Evolutionary conservation across 2,888 invertebrate species (phyloP).

Genomic region (Aspidapion aeneum): DNA sequence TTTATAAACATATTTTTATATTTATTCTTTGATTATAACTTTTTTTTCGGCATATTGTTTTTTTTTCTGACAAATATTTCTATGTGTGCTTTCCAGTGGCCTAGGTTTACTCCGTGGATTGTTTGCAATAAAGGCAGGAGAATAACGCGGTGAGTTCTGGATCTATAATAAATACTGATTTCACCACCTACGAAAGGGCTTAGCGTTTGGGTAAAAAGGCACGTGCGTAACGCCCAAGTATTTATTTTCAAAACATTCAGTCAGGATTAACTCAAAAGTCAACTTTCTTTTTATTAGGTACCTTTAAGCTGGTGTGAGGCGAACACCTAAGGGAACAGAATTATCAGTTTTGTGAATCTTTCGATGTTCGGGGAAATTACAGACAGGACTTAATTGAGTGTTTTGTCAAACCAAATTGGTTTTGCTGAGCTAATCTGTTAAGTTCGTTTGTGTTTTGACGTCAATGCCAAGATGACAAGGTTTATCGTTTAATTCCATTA

Average conservation of each 20-base stretch:
- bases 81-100: too few relatives aligned
- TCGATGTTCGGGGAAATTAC: conserved; percentile 25
- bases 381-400: conserved; percentile 25
- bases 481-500: neutral
- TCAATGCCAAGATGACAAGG: neutral
- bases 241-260: conserved; percentile 26
- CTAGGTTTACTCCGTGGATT: too few relatives aligned
- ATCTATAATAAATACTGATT: neutral
- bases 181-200: conserved; percentile 1
- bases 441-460: conserved; percentile 22
- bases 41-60: too few relatives aligned
- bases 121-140: too few relatives aligned
- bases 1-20: too few relatives aligned
- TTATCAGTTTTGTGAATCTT: too few relatives aligned
- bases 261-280: conserved; percentile 16
- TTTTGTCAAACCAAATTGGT: conserved; percentile 26
- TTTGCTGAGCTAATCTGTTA: conserved; percentile 19
- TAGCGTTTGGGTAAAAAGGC: conserved; percentile 19
- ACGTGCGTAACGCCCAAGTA: conserved; percentile 27
- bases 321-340: too few relatives aligned
- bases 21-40: too few relatives aligned
- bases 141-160: neutral
- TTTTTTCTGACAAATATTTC: too few relatives aligned
- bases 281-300: conserved; percentile 4
- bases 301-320: neutral